Evolutionary conservation across 2,888 invertebrate genomes (phyloP), one percentile per base, ranked within the genome.

Genomic region (Entomobrya multifasciata): DNA sequence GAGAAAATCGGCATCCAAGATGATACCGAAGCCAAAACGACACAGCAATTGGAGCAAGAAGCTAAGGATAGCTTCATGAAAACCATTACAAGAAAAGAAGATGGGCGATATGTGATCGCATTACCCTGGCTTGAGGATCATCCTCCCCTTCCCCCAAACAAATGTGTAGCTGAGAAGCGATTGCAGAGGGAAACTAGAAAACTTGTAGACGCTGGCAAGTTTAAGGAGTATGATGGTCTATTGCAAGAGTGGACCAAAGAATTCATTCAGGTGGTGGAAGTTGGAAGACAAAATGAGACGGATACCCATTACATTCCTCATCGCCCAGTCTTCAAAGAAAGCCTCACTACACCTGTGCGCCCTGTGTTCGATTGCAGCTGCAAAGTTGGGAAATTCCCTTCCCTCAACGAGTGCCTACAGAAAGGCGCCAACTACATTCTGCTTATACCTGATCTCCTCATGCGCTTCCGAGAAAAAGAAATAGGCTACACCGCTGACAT

Each of bases 401-500:
- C 47, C 11, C 47, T 70, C 1, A 70, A 70, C 20, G 70, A 70
- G 1, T 70, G 70, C 20, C 17, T 70, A 10, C 10, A 44, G 6
- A 41, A 41, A 70, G 70, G 70, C 1, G 20, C 1, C 1, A 70
- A 70, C 27, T 17, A 10, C 20, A 70, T 70, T 13, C 2, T 20
- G 3, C n/a, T 17, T 1, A 25, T 65, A 3, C 30, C 36, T 8
- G 49, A 74, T 1, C 1, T 74, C 0, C 4, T 74, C 0, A 1
- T 49, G 10, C 20, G 49, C 0, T 47, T 74, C 25, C n/a, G 49
- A 8, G 25, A 47, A 25, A 6, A 52, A 1, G 11, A 70, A n/a
- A 11, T 70, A 8, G 70, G n/a, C n/a, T 22, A 41, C 5, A 41
- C 41, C n/a, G 25, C 82, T 5, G 88, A 88, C 20, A 86, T 88